Base-by-base conservation (phyloP, 1,140 invertebrate species). In the Riptortus pedestris region DNA sequence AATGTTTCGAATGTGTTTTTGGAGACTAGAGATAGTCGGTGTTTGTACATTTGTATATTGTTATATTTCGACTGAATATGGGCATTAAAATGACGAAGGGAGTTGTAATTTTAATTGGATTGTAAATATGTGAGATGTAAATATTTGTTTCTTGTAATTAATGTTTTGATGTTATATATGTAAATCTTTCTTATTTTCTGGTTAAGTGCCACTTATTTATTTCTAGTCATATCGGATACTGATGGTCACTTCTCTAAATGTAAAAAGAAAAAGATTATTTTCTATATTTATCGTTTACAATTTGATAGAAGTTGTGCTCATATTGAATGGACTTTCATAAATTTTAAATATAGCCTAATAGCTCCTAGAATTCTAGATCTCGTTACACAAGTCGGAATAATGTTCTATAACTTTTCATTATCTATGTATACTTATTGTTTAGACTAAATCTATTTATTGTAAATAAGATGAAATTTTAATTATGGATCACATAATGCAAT, bases 51-150 rank as follows among this genome's bases (percentile, higher is more conserved):
- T 55, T 55, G 51, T 55, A 55, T 55, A 55, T 55, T 51, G 11
- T 51, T 55, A 55, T 55, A 24, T 55, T 55, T 55, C 11, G 51
- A 55, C 51, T 55, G 51, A 55, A 24, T 55, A 55, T 55, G 51
- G 51, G 51, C 51, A 55, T 55, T 55, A 24, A 24, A 24, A 24
- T 47, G 2, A 47, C 22, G 22, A n/a, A 47, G n/a, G n/a, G 51
- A 55, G 16, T 22, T 55, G 51, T 24, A 55, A 24, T 24, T 55
- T 55, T 27, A 24, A 20, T 55, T 55, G 14, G 14, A 55, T 55
- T 55, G 51, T 55, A 55, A 55, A 55, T 55, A 55, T 18, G 22
- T 55, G 16, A 55, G 16, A 2, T 55, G 51, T 55, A 55, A 55
- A 55, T 55, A 55, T 4, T 55, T 24, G 5, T 55, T 55, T 55